Base-by-base conservation (phyloP, 2,113 vertebrate species). In the Hyla sarda region DNA sequence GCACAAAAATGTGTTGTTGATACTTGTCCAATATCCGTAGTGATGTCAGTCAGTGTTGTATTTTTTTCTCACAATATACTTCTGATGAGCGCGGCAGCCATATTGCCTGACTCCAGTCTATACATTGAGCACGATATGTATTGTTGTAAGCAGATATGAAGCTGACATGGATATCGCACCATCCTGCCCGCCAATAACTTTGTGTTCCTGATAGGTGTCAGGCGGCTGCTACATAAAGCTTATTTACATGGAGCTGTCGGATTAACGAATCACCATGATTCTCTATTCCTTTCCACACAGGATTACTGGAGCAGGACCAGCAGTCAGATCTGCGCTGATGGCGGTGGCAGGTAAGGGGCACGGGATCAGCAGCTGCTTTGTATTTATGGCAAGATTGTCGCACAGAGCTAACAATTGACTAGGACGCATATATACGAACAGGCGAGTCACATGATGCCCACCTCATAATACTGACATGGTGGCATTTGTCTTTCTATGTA, bases 271-370 rank as follows among this genome's bases (percentile, higher is more conserved):
- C 25, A 54, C 17, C 54, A 52, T 54, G 52, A 77, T 32, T 10
- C 25, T 34, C 25, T 58, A 32, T 32, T 32, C 50, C 50, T 78
- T 56, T 50, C 75, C 19, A 34, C 50, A 34, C 30, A 58, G 48
- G 54, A 77, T 54, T 11, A 77, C 74, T 77, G 74, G 74, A 77
- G 74, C 74, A 32, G 74, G 28, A 77, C 28, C 25, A 48, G 30
- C 16, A 41, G 41, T 8, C 41, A 19, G 17, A 30, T 32, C 45
- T 25, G 16, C 47, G 17, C 19, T n/a, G 74, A 76, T 23, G 48
- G 25, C 73, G 30, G 47, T 23, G 41, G 8, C 41, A 41, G 41
- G 41, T 41, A 41, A 41, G n/a, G n/a, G n/a, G n/a, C n/a, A 41
- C 8, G 41, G 41, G 41, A 41, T 41, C 41, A 41, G 41, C 41